A percentile compares a stretch with the other conserved stretches of the same genome.
Conservation (phyloP, 2,888 invertebrate genomes). For the Vesta saturnalis region DNA sequence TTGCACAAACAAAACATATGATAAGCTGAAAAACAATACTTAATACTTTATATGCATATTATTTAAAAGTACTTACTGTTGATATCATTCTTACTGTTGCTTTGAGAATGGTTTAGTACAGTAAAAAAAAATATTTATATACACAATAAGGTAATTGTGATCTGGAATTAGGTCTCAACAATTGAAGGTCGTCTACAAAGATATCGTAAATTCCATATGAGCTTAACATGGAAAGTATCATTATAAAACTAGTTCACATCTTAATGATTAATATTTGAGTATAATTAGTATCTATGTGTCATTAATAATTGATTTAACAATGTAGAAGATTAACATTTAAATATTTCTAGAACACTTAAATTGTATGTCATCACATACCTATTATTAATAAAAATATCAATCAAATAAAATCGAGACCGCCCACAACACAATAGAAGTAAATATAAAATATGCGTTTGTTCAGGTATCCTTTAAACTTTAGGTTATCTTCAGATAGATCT, state of each 20-base stretch:
- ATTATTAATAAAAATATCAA: too few species aligned
- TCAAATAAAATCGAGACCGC: too few species aligned
- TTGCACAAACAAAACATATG: background rate
- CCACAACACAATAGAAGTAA: too few species aligned
- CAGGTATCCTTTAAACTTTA: too few species aligned
- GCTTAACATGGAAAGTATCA: background rate
- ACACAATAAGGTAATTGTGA: background rate
- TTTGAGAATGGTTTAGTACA: background rate
- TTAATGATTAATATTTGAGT: background rate
- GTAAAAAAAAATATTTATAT: conserved; percentile 1
- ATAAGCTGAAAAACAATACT: background rate
- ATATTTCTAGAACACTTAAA: too few species aligned
- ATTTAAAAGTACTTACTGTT: background rate
- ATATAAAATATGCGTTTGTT: too few species aligned
- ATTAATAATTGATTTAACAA: too few species aligned
- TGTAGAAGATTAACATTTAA: too few species aligned
- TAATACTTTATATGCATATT: background rate
- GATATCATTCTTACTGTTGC: background rate
- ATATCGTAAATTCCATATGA: background rate
- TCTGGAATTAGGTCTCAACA: background rate
- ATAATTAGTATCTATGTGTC: too few species aligned
- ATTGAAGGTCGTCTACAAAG: background rate
- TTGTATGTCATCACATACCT: too few species aligned
- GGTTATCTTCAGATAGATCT: too few species aligned
- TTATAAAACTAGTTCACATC: background rate